Conservation (phyloP, 35 echinoderm and acorn worm genomes). For the Strongylocentrotus purpuratus region DNA sequence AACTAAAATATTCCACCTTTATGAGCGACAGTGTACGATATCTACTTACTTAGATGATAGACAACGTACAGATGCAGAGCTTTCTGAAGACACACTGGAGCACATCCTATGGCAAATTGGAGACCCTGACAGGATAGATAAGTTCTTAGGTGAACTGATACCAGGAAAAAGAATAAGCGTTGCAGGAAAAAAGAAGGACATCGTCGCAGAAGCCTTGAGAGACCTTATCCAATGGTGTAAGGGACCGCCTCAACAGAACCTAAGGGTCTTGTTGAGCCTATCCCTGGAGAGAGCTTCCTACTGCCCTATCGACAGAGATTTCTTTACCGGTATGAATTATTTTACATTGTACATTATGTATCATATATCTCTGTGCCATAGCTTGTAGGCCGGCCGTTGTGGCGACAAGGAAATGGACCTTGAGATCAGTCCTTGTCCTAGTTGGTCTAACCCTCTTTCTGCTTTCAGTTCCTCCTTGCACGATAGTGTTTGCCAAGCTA, state of each 20-base stretch:
- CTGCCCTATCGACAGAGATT: neutral
- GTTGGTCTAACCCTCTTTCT: too few species aligned
- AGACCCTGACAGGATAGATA: neutral
- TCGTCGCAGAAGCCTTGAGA: neutral
- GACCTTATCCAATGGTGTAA: neutral
- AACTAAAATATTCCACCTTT: too few species aligned
- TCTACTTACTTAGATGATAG: neutral
- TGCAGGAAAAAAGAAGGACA: constrained; percentile 16
- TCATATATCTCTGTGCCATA: too few species aligned
- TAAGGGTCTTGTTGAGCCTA: neutral
- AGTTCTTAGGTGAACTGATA: neutral
- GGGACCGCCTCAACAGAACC: neutral
- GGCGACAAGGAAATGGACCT: too few species aligned
- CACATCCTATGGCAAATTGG: neutral
- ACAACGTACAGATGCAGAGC: neutral
- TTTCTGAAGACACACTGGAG: neutral
- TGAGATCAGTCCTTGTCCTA: too few species aligned
- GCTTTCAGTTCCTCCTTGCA: too few species aligned
- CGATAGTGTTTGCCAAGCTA: too few species aligned
- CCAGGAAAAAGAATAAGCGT: neutral
- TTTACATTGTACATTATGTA: neutral
- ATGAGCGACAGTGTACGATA: too few species aligned
- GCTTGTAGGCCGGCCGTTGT: too few species aligned
- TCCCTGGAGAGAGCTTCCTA: neutral
- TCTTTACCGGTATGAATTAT: neutral